Base-by-base conservation (phyloP, 2,888 invertebrate species). In the Syritta pipiens region DNA sequence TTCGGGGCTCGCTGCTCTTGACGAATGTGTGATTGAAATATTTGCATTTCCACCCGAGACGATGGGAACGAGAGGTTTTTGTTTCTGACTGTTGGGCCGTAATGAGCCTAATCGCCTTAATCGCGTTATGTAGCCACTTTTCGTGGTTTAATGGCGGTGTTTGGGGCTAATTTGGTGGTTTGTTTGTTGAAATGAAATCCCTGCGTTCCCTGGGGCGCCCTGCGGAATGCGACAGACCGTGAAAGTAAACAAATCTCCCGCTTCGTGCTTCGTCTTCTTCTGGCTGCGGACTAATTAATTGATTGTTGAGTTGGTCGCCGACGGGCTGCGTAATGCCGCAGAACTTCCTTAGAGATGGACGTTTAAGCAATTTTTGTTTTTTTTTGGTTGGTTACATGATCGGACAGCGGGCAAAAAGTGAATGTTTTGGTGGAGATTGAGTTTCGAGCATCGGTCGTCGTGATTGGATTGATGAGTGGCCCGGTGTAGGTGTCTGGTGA, bases 1-100 rank as follows among this genome's bases (percentile, higher is more conserved):
- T 63, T 65, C 30, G 46, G 19, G 26, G 44, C 22, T 49, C 30
- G n/a, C n/a, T n/a, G n/a, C 10, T 44, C 44, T 44, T 63, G 57
- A 63, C 44, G 76, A 63, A 71, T 57, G 57, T 44, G 22, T 51
- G 42, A 55, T 57, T n/a, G n/a, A 22, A 24, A 57, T 24, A 76
- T 76, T 76, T 24, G 14, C 44, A 57, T 62, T 20, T 69, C 7
- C 17, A 17, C 14, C 3, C 17, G 17, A 2, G 9, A n/a, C 32
- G n/a, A 48, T 67, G 55, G 67, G 48, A 67, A 67, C 30, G 22
- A 3, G 48, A 19, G 48, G 17, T 9, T 49, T 57, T 17, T n/a
- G 7, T 17, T n/a, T n/a, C n/a, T 17, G 37, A 17, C 37, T 17
- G 7, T 6, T 28, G n/a, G 14, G 3, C 22, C 28, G 37, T 48